Percentiles rank a stretch among this genome's conserved stretches.
These are phyloP conservation scores for Chloromyia formosa DNA, from an alignment of 2,888 invertebrate species.

Conservation along the genomic window DNA sequence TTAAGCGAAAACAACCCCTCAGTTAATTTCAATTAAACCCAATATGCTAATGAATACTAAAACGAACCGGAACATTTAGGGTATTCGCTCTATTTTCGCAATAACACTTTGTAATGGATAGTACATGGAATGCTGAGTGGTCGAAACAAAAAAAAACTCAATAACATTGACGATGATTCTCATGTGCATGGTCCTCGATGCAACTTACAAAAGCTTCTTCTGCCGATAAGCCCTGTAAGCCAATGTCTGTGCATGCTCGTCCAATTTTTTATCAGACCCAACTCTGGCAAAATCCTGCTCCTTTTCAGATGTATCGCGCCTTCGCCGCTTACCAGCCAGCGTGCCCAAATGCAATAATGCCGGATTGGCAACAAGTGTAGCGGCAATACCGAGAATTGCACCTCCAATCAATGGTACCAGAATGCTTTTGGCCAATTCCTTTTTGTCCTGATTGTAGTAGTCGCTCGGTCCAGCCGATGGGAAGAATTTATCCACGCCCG, in stretches of 20 bases:
- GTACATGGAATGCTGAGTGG: neutral
- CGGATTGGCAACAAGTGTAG: slow-evolving; percentile 80
- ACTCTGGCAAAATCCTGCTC: neutral
- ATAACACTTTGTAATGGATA: too few relatives aligned
- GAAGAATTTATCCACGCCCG: slow-evolving; percentile 50
- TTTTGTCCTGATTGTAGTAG: slow-evolving; percentile 52
- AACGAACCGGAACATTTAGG: slow-evolving; percentile 20
- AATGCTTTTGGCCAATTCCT: slow-evolving; percentile 67
- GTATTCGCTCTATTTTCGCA: slow-evolving; percentile 16
- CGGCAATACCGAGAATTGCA: slow-evolving; percentile 82
- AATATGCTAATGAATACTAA: neutral
- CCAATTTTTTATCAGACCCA: neutral
- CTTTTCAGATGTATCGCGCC: slow-evolving; percentile 22
- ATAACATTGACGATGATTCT: slow-evolving; percentile 18
- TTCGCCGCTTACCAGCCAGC: slow-evolving; percentile 16
- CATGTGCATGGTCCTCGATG: neutral
- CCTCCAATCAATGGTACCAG: slow-evolving; percentile 80
- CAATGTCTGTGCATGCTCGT: slow-evolving; percentile 27
- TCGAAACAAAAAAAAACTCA: slow-evolving; percentile 25
- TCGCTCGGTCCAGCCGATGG: slow-evolving; percentile 44
- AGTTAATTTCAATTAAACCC: neutral
- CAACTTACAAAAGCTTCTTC: slow-evolving; percentile 23
- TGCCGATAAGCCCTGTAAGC: slow-evolving; percentile 32
- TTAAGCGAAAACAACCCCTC: neutral
- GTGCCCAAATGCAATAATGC: slow-evolving; percentile 81